Conservation (phyloP, 2,797 vertebrate genomes). For the Adelosebastes latens region DNA sequence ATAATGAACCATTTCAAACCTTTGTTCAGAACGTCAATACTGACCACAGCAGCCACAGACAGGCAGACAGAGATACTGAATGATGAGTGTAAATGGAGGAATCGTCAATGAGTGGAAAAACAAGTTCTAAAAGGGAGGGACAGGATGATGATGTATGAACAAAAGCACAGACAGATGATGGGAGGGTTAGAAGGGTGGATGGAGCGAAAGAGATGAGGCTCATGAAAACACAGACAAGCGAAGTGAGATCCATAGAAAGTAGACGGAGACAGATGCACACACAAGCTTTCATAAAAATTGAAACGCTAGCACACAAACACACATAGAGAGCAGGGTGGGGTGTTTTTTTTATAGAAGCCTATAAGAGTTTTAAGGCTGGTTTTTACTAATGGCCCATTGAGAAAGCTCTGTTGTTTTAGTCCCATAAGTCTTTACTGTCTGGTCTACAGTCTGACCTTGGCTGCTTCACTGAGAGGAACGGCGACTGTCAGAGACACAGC, state of each 20-base stretch:
- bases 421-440: conserved; percentile 39
- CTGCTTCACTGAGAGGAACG: conserved; percentile 25
- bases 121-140: not conserved
- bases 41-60: not conserved
- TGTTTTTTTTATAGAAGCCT: conserved; percentile 55
- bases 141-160: not conserved
- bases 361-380: conserved; percentile 44
- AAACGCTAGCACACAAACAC: conserved; percentile 6
- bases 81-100: not conserved
- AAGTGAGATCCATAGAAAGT: not conserved
- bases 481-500: not conserved
- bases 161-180: not conserved
- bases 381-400: conserved; percentile 61
- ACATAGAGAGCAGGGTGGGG: conserved; percentile 14
- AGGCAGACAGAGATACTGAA: not conserved
- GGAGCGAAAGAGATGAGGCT: not conserved
- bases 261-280: too few species aligned
- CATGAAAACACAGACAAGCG: not conserved
- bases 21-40: not conserved
- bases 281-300: not conserved
- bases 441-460: conserved; percentile 58
- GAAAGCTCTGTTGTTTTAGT: conserved; percentile 56
- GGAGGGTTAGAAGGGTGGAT: not conserved
- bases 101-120: not conserved
- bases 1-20: not conserved